phyloP scores from a whole-genome alignment of 2,113 vertebrate genomes.

The Phodopus roborovskii region DNA sequence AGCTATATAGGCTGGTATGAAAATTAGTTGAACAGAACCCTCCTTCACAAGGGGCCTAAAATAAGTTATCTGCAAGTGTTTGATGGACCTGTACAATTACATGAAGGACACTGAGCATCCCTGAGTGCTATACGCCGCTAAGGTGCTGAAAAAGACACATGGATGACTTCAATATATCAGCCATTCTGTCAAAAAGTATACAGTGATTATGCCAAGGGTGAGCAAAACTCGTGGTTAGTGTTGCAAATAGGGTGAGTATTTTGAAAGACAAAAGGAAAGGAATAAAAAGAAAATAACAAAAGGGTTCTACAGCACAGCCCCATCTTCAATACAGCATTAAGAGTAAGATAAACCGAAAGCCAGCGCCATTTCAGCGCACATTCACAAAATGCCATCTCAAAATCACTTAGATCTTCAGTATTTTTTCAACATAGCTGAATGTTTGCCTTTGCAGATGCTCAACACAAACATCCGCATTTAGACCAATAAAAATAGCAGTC shows the following conservation, averaged over 20 bases:
- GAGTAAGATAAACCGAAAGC: constrained; percentile 69
- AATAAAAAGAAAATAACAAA: background rate
- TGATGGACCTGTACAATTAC: constrained; percentile 22
- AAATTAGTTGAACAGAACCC: constrained; percentile 66
- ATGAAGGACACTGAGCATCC: constrained; percentile 25
- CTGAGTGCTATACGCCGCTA: background rate
- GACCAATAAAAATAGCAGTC: constrained; percentile 74
- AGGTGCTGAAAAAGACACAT: constrained; percentile 42
- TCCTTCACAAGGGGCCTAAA: constrained; percentile 24
- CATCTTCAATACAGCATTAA: constrained; percentile 69
- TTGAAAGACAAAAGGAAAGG: constrained; percentile 66
- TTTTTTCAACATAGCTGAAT: constrained; percentile 69
- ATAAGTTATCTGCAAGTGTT: constrained; percentile 47
- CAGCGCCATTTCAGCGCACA: constrained; percentile 45
- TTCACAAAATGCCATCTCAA: constrained; percentile 71
- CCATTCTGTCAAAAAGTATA: constrained; percentile 40
- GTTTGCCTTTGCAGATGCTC: constrained; percentile 78
- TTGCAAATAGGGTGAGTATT: background rate
- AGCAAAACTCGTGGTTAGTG: constrained; percentile 58
- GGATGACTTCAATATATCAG: constrained; percentile 51
- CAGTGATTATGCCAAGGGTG: constrained; percentile 25
- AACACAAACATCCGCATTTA: constrained; percentile 65
- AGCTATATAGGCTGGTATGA: constrained; percentile 58
- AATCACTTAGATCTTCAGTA: constrained; percentile 78
- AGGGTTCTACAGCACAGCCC: background rate